These are phyloP conservation scores for Cenopis cana DNA, from an alignment of 2,888 invertebrate species.

Conservation along the genomic window DNA sequence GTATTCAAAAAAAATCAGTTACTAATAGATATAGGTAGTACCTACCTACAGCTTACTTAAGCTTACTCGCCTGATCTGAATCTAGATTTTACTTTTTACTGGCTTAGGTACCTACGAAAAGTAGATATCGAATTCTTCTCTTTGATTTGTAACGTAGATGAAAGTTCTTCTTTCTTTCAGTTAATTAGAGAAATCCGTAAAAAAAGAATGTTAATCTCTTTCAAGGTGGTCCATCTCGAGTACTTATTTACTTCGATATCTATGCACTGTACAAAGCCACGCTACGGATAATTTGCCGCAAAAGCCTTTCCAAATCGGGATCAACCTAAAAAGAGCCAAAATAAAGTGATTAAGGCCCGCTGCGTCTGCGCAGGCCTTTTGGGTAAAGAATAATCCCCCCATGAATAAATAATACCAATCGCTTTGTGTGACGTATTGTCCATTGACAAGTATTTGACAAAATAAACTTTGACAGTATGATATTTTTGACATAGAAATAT, in stretches of 20 bases:
- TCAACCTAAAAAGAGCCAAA: conserved; percentile 67
- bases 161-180: neutral
- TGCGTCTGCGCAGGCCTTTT: conserved; percentile 39
- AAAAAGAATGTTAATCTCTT: conserved; percentile 30
- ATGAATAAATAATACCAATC: conserved; percentile 80
- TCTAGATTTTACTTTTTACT: neutral
- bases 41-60: neutral
- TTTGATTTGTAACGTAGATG: neutral
- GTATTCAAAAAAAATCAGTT: no score
- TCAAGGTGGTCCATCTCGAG: conserved; percentile 66
- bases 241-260: conserved; percentile 67
- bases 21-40: no score
- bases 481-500: conserved; percentile 3
- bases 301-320: conserved; percentile 69
- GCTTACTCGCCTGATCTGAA: neutral
- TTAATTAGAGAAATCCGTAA: neutral
- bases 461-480: conserved; percentile 28
- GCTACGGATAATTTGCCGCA: conserved; percentile 72
- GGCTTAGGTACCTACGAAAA: neutral
- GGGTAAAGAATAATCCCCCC: conserved; percentile 70
- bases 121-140: neutral
- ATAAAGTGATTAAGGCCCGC: conserved; percentile 67
- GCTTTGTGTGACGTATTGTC: conserved; percentile 79
- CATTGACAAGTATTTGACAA: conserved; percentile 69
- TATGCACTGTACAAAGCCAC: conserved; percentile 57